A percentile compares a stretch with the other conserved stretches of the same genome.
Evolutionary conservation across 2,113 vertebrate genomes (phyloP).

Genomic region (Charadrius vociferus): DNA sequence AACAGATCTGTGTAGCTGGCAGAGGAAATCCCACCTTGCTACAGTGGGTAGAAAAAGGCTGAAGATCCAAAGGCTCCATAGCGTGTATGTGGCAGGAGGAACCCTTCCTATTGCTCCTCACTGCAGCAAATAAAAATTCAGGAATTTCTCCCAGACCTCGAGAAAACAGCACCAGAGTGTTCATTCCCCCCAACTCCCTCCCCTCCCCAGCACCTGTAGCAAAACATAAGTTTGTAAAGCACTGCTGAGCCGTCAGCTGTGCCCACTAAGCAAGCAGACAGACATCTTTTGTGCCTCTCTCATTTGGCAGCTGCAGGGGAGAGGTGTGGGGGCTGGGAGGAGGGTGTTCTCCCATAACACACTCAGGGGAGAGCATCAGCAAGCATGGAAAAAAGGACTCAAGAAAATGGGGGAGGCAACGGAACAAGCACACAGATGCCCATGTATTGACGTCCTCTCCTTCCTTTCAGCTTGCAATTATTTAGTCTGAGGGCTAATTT

Average conservation of each 20-base stretch:
- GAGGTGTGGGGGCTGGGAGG: background rate
- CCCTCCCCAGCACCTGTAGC: constrained; percentile 19
- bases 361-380: background rate
- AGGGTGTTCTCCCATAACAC: background rate
- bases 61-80: background rate
- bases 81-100: accelerated
- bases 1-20: background rate
- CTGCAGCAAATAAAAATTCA: background rate
- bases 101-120: background rate
- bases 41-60: background rate
- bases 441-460: background rate
- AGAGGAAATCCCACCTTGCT: background rate
- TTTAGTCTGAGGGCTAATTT: background rate
- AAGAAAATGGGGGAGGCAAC: background rate
- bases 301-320: constrained; percentile 29
- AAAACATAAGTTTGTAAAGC: background rate
- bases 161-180: background rate
- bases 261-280: background rate
- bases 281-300: constrained; percentile 37
- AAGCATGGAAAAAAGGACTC: background rate
- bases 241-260: constrained; percentile 30
- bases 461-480: background rate
- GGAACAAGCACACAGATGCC: background rate
- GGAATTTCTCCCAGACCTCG: background rate
- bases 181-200: background rate